Evolutionary conservation across 2,888 invertebrate species (phyloP), one percentile per base, ranked within the genome.

Genomic region (Nymphalis urticae): DNA sequence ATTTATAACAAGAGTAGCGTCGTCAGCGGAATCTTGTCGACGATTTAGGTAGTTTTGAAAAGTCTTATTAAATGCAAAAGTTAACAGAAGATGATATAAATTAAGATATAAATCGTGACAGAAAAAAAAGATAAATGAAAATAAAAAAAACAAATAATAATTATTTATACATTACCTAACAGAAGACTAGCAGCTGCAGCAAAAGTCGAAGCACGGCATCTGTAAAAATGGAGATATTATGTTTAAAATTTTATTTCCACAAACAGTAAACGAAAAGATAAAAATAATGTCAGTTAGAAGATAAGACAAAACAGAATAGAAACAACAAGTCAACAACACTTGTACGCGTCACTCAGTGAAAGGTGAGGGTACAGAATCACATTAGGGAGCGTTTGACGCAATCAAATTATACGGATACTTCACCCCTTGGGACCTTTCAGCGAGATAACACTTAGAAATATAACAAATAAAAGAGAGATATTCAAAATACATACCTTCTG

Each of bases 241-340:
- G 36, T 51, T 62, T 59, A 27, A 27, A 24, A 48, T 51, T 16
- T 60, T 32, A 42, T 48, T 51, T 27, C 32, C 7, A 60, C 60
- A 48, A 24, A 54, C 6, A 24, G 53, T 54, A 54, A 56, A 56
- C 32, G 27, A 66, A 64, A 59, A 68, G 24, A 65, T 61, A 61
- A 50, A 63, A 79, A 79, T 71, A 80, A 82, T 76, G 76, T 75
- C 10, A 48, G 27, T 48, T 60, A 75, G 77, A 81, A 83, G 79
- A 82, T 77, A 80, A 82, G 80, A 81, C 83, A 84, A 85, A 88
- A 85, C 84, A 86, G 84, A 86, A 86, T 84, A 82, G 82, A 87
- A 86, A 89, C 85, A 89, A 89, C 86, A 87, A 88, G 84, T 88
- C 86, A 86, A 87, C 87, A 88, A 87, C 85, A 87, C 85, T 90